Conservation (phyloP, 2,113 vertebrate genomes). For the Campylorhamphus procurvoides region DNA sequence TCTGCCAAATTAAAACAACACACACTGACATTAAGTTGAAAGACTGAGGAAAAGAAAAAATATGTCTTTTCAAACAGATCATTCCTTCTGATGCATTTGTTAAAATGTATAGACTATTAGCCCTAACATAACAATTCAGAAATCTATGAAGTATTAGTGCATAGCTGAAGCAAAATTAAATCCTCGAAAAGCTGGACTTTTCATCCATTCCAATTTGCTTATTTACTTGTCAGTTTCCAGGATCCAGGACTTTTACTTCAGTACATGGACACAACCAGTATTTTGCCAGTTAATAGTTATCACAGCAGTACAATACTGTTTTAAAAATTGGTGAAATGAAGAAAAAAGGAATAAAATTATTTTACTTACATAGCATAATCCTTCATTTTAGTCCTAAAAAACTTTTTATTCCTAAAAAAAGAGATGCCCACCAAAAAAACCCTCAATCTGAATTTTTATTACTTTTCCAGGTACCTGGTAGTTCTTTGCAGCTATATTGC, state of each 20-base stretch:
- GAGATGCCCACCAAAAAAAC: background rate
- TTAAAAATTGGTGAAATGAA: background rate
- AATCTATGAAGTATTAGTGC: background rate
- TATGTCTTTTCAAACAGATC: background rate
- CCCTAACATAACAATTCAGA: background rate
- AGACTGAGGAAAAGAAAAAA: background rate
- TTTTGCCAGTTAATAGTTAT: background rate
- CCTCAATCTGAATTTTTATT: background rate
- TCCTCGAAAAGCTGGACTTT: background rate
- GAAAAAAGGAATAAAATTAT: background rate
- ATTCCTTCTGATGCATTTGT: background rate
- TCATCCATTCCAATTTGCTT: background rate
- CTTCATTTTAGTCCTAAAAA: background rate
- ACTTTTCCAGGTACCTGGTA: constrained; percentile 4
- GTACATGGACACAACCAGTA: background rate
- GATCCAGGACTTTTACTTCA: background rate
- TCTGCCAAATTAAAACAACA: background rate
- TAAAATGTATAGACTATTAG: background rate
- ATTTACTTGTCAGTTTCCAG: background rate
- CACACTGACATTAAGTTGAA: background rate
- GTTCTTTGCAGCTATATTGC: background rate
- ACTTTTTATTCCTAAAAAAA: background rate
- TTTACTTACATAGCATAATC: background rate
- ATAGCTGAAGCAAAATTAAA: background rate
- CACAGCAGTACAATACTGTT: background rate